These are phyloP conservation scores for Sebastes goodei DNA, from an alignment of 2,797 vertebrate species.

Conservation along the genomic window DNA sequence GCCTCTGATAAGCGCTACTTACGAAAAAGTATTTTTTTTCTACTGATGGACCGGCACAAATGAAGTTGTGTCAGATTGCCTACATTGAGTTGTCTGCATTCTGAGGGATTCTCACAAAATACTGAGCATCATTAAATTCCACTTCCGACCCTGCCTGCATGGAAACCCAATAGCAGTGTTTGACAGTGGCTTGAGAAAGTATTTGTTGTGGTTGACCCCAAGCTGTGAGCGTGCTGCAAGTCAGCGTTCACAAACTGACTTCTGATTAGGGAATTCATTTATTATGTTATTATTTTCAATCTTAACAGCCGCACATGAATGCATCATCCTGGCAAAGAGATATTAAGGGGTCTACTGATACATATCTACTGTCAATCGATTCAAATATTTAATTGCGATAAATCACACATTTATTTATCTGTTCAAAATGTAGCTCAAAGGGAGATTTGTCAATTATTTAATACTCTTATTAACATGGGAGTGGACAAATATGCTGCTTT, in stretches of 20 bases:
- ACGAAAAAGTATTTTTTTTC: background rate
- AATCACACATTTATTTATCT: no score
- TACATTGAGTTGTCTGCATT: background rate
- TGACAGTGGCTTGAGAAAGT: background rate
- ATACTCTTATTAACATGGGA: no score
- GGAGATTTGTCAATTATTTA: no score
- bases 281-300: no score
- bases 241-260: background rate
- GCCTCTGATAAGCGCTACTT: no score
- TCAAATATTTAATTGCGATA: no score
- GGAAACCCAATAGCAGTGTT: background rate
- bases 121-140: background rate
- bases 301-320: background rate
- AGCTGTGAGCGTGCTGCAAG: background rate
- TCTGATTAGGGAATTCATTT: background rate
- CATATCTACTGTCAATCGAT: no score
- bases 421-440: no score
- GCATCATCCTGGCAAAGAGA: background rate
- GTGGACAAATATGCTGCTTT: no score
- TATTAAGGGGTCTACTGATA: background rate
- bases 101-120: background rate
- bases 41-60: background rate
- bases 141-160: background rate
- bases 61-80: background rate
- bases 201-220: background rate